These are phyloP conservation scores for Psephotus haematonotus DNA, from an alignment of 2,113 vertebrate species.

Conservation along the genomic window DNA sequence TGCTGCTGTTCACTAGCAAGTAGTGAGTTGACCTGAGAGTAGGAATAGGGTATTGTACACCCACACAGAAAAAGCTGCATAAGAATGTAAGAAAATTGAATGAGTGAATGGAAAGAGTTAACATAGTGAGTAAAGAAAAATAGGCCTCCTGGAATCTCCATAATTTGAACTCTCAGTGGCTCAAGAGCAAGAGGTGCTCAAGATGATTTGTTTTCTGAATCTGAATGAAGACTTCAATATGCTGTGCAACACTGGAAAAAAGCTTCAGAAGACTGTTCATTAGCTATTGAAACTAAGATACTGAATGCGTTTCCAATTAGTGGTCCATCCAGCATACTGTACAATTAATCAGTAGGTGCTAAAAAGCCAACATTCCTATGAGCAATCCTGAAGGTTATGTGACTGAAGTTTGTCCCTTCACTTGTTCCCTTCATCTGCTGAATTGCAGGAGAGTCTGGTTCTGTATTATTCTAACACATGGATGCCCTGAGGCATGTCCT, in stretches of 20 bases:
- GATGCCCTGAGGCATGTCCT: background rate
- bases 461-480: background rate
- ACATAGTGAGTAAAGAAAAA: background rate
- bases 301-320: background rate
- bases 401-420: background rate
- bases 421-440: background rate
- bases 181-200: background rate
- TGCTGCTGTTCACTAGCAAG: background rate
- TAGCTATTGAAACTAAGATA: background rate
- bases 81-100: background rate
- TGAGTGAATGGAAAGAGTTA: background rate
- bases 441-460: background rate
- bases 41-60: background rate
- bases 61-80: fast-evolving
- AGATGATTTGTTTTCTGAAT: background rate
- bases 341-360: background rate
- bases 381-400: background rate
- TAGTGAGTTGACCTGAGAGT: background rate
- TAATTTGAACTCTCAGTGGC: background rate
- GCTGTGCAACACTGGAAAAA: background rate
- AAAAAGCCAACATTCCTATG: background rate
- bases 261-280: background rate
- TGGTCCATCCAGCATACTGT: background rate
- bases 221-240: background rate
- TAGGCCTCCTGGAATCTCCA: background rate